Percentiles rank a stretch among this genome's conserved stretches.
Conservation (phyloP, 2,888 invertebrate species). For the Piscicola geometra region DNA sequence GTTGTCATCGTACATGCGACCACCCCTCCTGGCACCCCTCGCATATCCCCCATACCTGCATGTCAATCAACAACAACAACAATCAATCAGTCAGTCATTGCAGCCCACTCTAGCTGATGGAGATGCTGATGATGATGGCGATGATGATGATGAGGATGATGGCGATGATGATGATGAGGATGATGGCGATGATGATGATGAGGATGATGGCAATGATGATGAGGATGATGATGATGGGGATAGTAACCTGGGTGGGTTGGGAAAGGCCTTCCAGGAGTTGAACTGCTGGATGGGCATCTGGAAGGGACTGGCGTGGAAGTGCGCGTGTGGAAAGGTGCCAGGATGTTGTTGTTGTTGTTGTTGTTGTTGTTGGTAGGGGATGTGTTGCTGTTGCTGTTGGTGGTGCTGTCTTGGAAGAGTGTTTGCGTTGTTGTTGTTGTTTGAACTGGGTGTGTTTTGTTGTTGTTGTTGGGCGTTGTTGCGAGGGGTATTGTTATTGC, state of each 20-base stretch:
- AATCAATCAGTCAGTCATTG: background rate
- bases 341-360: background rate
- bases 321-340: background rate
- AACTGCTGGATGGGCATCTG: background rate
- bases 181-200: too few species aligned
- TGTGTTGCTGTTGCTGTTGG: constrained; percentile 5
- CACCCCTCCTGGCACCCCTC: background rate
- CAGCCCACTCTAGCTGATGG: background rate
- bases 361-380: background rate
- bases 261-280: background rate
- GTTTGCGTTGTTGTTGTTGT: background rate
- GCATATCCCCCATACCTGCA: background rate
- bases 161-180: too few species aligned
- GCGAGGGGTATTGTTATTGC: background rate
- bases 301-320: background rate
- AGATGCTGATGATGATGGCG: too few species aligned
- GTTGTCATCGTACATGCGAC: background rate
- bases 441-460: background rate
- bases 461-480: constrained; percentile 2
- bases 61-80: background rate
- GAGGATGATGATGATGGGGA: too few species aligned
- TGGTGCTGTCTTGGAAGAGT: constrained; percentile 8
- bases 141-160: too few species aligned
- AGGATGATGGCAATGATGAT: too few species aligned
- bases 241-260: background rate